phyloP scores from a whole-genome alignment of 1,140 invertebrate species.

The Lepidotrigona ventralis region DNA sequence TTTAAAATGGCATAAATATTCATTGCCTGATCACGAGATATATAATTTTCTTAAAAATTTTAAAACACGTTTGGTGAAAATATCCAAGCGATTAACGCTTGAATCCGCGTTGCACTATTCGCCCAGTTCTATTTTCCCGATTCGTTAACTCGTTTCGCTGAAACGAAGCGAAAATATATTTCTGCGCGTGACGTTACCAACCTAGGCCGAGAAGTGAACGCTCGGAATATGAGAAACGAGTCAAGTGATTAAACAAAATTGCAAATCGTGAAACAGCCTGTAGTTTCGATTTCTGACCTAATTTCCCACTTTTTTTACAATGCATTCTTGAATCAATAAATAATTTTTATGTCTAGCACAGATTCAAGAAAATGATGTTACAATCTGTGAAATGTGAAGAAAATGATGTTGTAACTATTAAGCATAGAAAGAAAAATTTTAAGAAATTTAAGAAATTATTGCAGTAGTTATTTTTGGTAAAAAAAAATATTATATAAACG shows the following conservation, averaged over 20 bases:
- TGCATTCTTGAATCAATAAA: not conserved
- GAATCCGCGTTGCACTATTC: not conserved
- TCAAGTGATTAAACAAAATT: conserved; percentile 4
- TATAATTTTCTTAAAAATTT: too few species aligned
- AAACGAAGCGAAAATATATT: conserved; percentile 3
- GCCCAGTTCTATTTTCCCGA: not conserved
- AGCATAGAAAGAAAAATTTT: too few species aligned
- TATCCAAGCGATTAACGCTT: not conserved
- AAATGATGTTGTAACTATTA: not conserved
- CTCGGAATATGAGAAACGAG: not conserved
- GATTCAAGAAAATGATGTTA: not conserved
- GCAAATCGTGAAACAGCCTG: not conserved
- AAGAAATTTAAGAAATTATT: too few species aligned
- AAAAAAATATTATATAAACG: too few species aligned
- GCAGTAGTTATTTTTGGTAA: too few species aligned
- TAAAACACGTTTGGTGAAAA: not conserved
- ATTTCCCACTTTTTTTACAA: not conserved
- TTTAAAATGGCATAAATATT: too few species aligned
- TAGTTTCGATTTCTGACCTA: not conserved
- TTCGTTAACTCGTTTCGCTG: not conserved
- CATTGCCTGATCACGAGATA: too few species aligned
- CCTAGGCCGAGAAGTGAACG: not conserved
- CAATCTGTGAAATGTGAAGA: too few species aligned
- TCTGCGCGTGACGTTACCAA: not conserved
- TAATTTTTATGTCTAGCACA: too few species aligned